Conservation (phyloP, 1,140 invertebrate species). For the Himalopsyche phryganea region DNA sequence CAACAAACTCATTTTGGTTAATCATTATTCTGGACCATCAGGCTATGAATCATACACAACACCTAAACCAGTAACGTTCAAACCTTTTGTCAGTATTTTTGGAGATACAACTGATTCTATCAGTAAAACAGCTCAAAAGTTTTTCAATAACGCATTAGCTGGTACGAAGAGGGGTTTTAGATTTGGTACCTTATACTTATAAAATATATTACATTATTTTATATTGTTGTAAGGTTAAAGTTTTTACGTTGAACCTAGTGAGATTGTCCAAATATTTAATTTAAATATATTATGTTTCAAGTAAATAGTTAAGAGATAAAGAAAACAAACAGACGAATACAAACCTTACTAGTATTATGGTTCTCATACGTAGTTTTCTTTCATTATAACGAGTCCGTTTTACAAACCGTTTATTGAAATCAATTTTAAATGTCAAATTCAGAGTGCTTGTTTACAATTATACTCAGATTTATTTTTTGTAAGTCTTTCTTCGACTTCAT, state of each 20-base stretch:
- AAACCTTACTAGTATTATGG: no score
- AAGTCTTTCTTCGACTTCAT: no score
- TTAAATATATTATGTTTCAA: no score
- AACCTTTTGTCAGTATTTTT: conserved; percentile 29
- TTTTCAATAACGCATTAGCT: conserved; percentile 27
- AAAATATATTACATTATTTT: neutral
- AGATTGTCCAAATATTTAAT: no score
- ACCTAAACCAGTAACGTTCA: conserved; percentile 19
- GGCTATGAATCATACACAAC: conserved; percentile 14
- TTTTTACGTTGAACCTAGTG: neutral
- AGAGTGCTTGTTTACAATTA: no score
- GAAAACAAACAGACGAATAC: no score
- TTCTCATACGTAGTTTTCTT: no score
- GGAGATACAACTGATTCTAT: conserved; percentile 9
- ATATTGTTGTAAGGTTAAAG: neutral
- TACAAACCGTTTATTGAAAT: no score
- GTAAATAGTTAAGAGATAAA: no score
- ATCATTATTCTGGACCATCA: conserved; percentile 10
- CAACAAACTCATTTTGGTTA: conserved; percentile 19
- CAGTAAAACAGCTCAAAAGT: conserved; percentile 25
- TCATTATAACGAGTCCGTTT: no score
- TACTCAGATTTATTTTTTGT: no score
- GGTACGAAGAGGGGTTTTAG: conserved; percentile 27
- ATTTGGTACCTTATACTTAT: conserved; percentile 30
- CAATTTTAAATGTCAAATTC: no score